Evolutionary conservation across 2,797 vertebrate genomes (phyloP), one percentile per base, ranked within the genome.

Genomic region (Rhodeus uyekii): DNA sequence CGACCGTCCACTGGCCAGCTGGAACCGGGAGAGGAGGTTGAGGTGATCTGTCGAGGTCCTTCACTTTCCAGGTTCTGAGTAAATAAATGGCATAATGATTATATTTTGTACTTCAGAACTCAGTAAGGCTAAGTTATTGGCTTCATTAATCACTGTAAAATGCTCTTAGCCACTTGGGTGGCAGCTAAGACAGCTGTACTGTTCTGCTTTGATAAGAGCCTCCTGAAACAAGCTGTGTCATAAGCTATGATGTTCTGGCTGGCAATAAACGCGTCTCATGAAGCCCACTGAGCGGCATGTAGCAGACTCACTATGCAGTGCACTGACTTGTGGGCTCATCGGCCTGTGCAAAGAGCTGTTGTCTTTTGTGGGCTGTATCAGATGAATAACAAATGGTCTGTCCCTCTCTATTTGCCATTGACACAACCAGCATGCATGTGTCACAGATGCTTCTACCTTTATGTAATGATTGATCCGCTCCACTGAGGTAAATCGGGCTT

Each of bases 381-480:
- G 50, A 42, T 80, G 55, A 85, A 82, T 77, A 84, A 76, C 55
- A 24, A 81, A 78, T 4, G 19, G 16, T 48, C 36, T 55, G 39
- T 82, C 68, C 53, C 76, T 65, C 32, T 64, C 60, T 36, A 46
- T 74, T 67, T 71, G n/a, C 10, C 50, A 42, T 68, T 42, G 36
- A 78, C 39, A 78, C 39, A 80, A n/a, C 65, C 42, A 18, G 44
- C 60, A 29, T 22, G 32, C 16, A 77, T 48, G 64, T 87, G 84
- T 74, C 78, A 82, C 50, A 50, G 60, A 32, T 16, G 63, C 39
- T 81, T 87, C 86, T 89, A 96, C 96, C 95, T 94, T 92, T 90
- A 95, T 92, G 73, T 96, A 96, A 91, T 96, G 94, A 90, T 93
- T 90, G 80, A 96, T 96, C 91, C 95, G 93, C 89, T 97, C 95